Evolutionary conservation across 2,888 invertebrate species (phyloP).

Genomic region (Drosophila sordidapex): DNA sequence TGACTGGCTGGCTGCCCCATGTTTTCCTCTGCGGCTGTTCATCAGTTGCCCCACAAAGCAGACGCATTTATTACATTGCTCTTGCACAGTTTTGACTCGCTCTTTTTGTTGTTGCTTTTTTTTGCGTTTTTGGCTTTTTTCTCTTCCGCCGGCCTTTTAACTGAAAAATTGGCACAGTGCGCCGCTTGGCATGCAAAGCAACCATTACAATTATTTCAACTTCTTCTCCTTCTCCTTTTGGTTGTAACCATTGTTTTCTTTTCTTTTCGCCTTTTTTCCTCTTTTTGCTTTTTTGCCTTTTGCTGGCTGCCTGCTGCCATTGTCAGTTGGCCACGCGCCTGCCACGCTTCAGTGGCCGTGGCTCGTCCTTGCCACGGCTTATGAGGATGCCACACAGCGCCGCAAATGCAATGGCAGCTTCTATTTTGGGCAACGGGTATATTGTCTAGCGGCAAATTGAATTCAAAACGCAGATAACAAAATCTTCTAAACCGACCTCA

Average conservation of each 20-base stretch:
- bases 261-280: slow-evolving; percentile 20
- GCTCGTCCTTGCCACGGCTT: slow-evolving; percentile 31
- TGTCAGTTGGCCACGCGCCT: slow-evolving; percentile 77
- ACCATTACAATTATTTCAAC: slow-evolving; percentile 64
- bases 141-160: slow-evolving; percentile 59
- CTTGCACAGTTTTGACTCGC: slow-evolving; percentile 49
- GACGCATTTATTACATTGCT: slow-evolving; percentile 78
- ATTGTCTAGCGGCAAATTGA: neutral
- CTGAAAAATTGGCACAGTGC: slow-evolving; percentile 77
- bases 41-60: slow-evolving; percentile 65
- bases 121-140: neutral
- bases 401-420: slow-evolving; percentile 60
- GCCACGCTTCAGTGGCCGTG: slow-evolving; percentile 62
- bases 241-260: slow-evolving; percentile 14
- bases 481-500: neutral
- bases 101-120: neutral
- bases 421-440: slow-evolving; percentile 31
- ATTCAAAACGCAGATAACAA: neutral
- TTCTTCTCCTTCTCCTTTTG: slow-evolving; percentile 25
- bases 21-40: slow-evolving; percentile 68
- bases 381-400: slow-evolving; percentile 46
- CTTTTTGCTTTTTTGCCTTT: slow-evolving; percentile 34
- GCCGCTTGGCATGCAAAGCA: slow-evolving; percentile 76
- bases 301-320: slow-evolving; percentile 68
- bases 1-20: neutral